Base-by-base conservation (phyloP, 1,140 invertebrate species). In the Drosophila pruinosa region DNA sequence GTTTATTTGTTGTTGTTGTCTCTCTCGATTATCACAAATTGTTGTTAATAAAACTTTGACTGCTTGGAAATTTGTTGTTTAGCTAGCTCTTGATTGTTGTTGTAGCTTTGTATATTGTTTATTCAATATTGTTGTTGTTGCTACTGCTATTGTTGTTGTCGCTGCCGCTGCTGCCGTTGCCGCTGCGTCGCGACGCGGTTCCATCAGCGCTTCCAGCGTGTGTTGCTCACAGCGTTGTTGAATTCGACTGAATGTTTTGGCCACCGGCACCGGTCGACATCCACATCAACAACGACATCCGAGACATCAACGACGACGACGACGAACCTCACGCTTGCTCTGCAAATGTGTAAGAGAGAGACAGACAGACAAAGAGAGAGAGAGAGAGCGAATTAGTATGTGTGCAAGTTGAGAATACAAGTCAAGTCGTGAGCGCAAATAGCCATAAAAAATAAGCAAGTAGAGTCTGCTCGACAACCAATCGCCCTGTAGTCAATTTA, bases 201-300 rank as follows among this genome's bases (percentile, higher is more conserved):
- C 75, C 75, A 78, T 74, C 56, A 72, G 72, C 63, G 41, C 36
- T 64, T 50, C 75, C 61, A 73, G 50, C 65, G 77, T 70, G 81
- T 80, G 72, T 80, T 86, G 81, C 77, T 85, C 81, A 73, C 59
- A 85, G 76, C 80, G 74, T 78, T 73, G 74, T 78, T 73, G 74
- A 58, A 50, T 59, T 75, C 76, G 58, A 74, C 59, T 78, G 80
- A 85, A 80, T 85, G 81, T 59, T 72, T 69, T 68, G 63, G 57
- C 70, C 57, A 73, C 70, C 70, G 70, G 69, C 73, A 69, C 31
- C 69, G 56, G 57, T 74, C 65, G 71, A 62, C 65, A 61, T 56
- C 64, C 54, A 53, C 45, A 52, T 70, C 58, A 39, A 61, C 56
- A 69, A 50, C 67, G 48, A 69, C 65, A 71, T 70, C 58, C 69